These are phyloP conservation scores for Etheostoma perlongum DNA, from an alignment of 2,797 vertebrate species.

Conservation along the genomic window DNA sequence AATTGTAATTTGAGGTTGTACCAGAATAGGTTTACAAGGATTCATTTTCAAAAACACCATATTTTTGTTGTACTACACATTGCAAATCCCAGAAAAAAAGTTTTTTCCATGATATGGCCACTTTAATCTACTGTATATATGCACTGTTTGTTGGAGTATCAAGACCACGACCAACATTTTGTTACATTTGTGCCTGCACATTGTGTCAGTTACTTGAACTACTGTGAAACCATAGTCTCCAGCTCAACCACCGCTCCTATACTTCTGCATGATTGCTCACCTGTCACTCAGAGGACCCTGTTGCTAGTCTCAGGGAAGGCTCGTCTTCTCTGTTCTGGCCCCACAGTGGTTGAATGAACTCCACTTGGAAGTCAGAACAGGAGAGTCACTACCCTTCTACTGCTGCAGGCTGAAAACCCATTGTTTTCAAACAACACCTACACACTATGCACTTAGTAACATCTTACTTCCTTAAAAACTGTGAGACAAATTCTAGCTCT, in stretches of 20 bases:
- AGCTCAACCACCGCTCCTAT: slow-evolving; percentile 9
- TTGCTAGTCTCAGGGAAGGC: slow-evolving; percentile 28
- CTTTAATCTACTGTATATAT: no score
- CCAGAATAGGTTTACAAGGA: no score
- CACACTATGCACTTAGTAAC: slow-evolving; percentile 13
- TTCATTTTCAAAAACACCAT: no score
- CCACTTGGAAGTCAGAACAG: slow-evolving; percentile 32
- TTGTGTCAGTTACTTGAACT: neutral
- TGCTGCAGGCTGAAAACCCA: slow-evolving; percentile 32
- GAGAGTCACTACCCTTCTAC: slow-evolving; percentile 16
- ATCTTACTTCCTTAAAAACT: slow-evolving; percentile 22
- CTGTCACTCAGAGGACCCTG: slow-evolving; percentile 16
- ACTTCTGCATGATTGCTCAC: slow-evolving; percentile 2
- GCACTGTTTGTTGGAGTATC: no score
- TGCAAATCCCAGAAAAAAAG: no score
- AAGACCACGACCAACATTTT: no score
- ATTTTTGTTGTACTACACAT: no score
- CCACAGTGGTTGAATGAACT: slow-evolving; percentile 38
- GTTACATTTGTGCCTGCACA: no score
- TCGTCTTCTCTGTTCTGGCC: slow-evolving; percentile 22
- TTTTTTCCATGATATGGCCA: no score
- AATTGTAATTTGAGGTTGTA: no score
- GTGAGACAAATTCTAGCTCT: neutral
- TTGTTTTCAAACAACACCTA: slow-evolving; percentile 40
- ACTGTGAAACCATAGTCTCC: neutral